Percentiles rank a stretch among this genome's conserved stretches.
Evolutionary conservation across 2,888 invertebrate genomes (phyloP).

Genomic region (Notocelia uddmanniana): DNA sequence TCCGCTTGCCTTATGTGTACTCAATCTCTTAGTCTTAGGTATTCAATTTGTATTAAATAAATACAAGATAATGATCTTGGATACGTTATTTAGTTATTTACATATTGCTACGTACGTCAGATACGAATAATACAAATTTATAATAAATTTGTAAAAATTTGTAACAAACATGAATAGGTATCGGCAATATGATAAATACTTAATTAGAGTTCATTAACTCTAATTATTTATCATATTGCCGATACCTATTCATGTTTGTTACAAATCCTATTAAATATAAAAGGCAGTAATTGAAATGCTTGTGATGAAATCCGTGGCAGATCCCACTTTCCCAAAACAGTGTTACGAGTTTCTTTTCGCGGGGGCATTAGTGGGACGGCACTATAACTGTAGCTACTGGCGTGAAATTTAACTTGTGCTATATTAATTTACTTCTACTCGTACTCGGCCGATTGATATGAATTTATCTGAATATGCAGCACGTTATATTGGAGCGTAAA

Average conservation of each 20-base stretch:
- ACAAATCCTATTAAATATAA: not conserved
- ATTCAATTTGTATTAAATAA: no score
- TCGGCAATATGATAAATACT: no score
- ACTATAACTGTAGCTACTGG: not conserved
- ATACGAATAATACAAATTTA: no score
- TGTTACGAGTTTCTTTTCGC: constrained; percentile 34
- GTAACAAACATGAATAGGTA: not conserved
- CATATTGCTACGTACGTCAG: no score
- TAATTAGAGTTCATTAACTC: no score
- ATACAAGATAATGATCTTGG: no score
- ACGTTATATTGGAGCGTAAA: not conserved
- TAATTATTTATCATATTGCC: no score
- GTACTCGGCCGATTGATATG: not conserved
- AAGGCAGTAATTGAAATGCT: constrained; percentile 4
- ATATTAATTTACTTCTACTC: not conserved
- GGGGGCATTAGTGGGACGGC: constrained; percentile 25
- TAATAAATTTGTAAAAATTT: no score
- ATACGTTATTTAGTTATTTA: no score
- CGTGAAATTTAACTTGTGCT: constrained; percentile 17
- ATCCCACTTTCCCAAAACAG: constrained; percentile 25
- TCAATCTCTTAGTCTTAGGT: no score
- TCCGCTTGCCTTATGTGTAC: no score
- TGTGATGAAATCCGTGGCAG: constrained; percentile 32
- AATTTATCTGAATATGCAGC: not conserved
- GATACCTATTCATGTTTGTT: not conserved